Percentiles rank a stretch among this genome's conserved stretches.
These are phyloP conservation scores for Apamea crenata DNA, from an alignment of 2,888 invertebrate species.

Conservation along the genomic window DNA sequence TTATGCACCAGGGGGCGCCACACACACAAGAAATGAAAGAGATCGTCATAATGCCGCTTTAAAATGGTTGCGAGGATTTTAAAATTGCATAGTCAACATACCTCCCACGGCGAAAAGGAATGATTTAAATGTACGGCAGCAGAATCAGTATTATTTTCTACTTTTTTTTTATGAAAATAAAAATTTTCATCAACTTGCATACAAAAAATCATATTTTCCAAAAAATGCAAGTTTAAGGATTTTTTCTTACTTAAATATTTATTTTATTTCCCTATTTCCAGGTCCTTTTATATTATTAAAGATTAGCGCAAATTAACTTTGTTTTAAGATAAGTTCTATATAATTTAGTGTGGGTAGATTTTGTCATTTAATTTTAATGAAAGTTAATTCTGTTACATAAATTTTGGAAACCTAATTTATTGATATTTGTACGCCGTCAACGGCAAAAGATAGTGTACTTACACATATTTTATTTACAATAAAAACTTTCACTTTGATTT, in stretches of 20 bases:
- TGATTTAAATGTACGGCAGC: not conserved
- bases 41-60: slow-evolving; percentile 66
- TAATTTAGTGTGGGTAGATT: no score
- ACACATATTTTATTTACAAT: no score
- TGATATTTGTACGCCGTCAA: no score
- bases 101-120: slow-evolving; percentile 15
- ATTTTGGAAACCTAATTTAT: no score
- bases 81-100: slow-evolving; percentile 40
- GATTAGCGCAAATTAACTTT: no score
- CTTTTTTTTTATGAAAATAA: not conserved
- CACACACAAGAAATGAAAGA: slow-evolving; percentile 58
- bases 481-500: no score
- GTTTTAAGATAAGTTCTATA: no score
- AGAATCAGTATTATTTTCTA: not conserved
- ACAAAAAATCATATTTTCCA: not conserved
- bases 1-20: slow-evolving; percentile 62
- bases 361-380: no score
- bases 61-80: slow-evolving; percentile 63
- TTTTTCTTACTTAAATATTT: not conserved
- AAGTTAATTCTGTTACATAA: no score
- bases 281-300: not conserved
- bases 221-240: not conserved
- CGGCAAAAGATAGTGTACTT: no score
- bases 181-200: not conserved
- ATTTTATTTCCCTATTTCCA: not conserved